phyloP scores from a whole-genome alignment of 2,113 vertebrate genomes.

The human region DNA sequence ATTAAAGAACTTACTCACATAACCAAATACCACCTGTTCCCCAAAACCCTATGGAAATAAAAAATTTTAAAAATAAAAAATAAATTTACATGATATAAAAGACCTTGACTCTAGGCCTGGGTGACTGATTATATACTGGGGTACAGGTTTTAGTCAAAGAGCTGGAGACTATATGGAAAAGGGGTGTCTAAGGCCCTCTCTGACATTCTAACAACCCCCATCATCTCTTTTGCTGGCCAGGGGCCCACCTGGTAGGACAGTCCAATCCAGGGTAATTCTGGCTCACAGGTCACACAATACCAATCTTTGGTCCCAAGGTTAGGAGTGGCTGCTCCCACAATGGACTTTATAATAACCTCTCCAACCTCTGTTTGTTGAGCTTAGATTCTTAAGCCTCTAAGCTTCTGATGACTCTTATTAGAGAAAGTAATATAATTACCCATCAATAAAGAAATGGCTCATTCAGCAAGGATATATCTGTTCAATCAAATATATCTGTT shows the following conservation, averaged over 20 bases:
- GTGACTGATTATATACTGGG: background rate
- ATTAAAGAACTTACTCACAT: too few relatives aligned
- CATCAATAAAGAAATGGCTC: background rate
- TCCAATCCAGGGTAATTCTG: background rate
- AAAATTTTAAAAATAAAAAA: too few relatives aligned
- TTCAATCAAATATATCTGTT: background rate
- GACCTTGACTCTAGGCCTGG: background rate
- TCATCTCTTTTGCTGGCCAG: background rate
- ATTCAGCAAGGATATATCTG: background rate
- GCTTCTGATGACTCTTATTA: background rate
- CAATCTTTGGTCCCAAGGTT: background rate
- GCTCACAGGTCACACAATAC: background rate
- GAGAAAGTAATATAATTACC: background rate
- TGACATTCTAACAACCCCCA: background rate
- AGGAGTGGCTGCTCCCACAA: background rate
- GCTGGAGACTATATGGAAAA: background rate
- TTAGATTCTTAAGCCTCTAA: background rate
- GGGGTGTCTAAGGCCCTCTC: background rate
- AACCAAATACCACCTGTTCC: too few relatives aligned
- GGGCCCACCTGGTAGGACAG: background rate
- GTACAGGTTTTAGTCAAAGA: background rate
- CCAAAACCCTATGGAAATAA: too few relatives aligned
- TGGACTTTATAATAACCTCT: background rate
- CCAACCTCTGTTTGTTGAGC: background rate
- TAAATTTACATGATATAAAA: background rate